A percentile compares a stretch with the other conserved stretches of the same genome.
These are phyloP conservation scores for Rhagonycha fulva DNA, from an alignment of 2,888 invertebrate genomes.

Conservation along the genomic window DNA sequence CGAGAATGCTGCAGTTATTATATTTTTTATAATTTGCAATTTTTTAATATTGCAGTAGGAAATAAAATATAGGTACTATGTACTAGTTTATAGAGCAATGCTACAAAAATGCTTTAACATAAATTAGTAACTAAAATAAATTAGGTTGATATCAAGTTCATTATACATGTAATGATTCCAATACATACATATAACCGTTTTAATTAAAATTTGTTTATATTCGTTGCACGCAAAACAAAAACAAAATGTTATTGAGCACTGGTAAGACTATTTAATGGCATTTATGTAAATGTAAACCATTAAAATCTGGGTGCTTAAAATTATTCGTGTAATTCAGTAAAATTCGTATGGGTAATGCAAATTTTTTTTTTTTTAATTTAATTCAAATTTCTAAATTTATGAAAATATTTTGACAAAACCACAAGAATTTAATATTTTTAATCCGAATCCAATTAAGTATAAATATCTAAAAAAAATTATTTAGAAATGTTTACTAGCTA, in stretches of 20 bases:
- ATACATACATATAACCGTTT: not conserved
- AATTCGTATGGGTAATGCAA: not conserved
- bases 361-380: not conserved
- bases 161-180: not conserved
- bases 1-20: no score
- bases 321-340: not conserved
- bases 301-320: not conserved
- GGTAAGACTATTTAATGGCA: not conserved
- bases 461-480: not conserved
- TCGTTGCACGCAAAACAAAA: not conserved
- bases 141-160: not conserved
- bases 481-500: not conserved
- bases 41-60: not conserved
- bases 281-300: not conserved
- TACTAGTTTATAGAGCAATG: not conserved
- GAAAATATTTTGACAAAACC: not conserved
- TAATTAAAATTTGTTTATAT: not conserved
- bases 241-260: not conserved
- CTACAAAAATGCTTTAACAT: not conserved
- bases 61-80: no score
- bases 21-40: not conserved
- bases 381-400: not conserved
- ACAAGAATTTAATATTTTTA: not conserved
- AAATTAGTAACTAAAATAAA: not conserved
- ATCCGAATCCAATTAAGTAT: not conserved